phyloP scores from a whole-genome alignment of 2,113 vertebrate species.

The Orthonyx spaldingii region DNA sequence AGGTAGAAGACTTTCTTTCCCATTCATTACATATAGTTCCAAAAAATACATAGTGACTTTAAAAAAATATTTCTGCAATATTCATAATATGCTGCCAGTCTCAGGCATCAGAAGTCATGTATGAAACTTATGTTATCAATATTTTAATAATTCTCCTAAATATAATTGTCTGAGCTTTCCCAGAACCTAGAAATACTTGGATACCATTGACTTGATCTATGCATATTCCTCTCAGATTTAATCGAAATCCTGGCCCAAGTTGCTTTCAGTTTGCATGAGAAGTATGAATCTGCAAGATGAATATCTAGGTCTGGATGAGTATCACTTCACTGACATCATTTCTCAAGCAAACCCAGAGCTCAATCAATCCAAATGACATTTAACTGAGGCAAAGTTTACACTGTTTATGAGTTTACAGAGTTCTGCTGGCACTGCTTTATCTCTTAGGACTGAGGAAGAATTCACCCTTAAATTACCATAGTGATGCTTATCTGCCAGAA shows the following conservation, averaged over 20 bases:
- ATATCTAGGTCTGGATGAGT: background rate
- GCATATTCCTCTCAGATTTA: background rate
- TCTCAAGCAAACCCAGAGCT: background rate
- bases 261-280: background rate
- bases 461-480: background rate
- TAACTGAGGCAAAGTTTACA: background rate
- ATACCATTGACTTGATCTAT: background rate
- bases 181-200: background rate
- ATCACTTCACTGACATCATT: background rate
- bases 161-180: background rate
- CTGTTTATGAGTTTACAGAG: slow-evolving; percentile 1
- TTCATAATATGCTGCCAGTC: background rate
- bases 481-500: fast-evolving
- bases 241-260: background rate
- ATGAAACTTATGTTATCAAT: background rate
- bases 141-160: background rate
- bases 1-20: background rate
- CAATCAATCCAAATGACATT: background rate
- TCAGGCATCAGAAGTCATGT: background rate
- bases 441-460: background rate
- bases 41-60: background rate
- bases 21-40: background rate
- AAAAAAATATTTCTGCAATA: background rate
- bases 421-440: background rate
- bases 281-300: background rate